Evolutionary conservation across 1,140 invertebrate genomes (phyloP), one percentile per base, ranked within the genome.

Genomic region (Bilobella aurantiaca): DNA sequence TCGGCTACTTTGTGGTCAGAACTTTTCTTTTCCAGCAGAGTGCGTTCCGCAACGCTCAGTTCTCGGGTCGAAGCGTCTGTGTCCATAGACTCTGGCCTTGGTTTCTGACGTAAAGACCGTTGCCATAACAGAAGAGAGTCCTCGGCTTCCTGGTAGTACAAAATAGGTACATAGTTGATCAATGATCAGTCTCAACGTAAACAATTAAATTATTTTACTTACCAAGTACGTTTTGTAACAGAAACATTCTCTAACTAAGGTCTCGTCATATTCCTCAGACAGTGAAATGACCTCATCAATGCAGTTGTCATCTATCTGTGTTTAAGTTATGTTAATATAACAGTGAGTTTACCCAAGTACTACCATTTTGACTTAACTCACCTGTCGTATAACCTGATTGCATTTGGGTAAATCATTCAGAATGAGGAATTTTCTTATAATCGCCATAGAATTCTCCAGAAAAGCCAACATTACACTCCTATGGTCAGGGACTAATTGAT

Each of bases 151-250:
- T 67, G n/a, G n/a, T n/a, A 58, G 8, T 42, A 42, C 8, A 42
- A 42, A 42, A 42, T 12, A 12, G 34, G 8, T 18, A 42, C 34
- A 42, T 42, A 12, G 8, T 18, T 42, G 34, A 42, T 42, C 34
- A 12, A 12, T 42, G 8, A 8, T 18, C 8, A 42, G 34, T 42
- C 8, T 42, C 18, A 42, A 18, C 18, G 34, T 42, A 42, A 42
- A 42, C 14, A 53, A 12, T 53, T 53, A 18, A 23, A 53, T 53
- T 53, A 53, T 53, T 5, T 62, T 37, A 27, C 66, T 37, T 46
- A 68, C 65, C 59, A 70, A 62, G 29, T 70, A 70, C 8, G 28
- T 32, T 29, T 31, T 64, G 31, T 70, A 70, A 59, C 65, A 67
- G 42, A 56, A 2, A 29, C 47, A 70, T 32, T 70, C 69, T 12